These are phyloP conservation scores for Tenthredo scrophulariae DNA, from an alignment of 2,888 invertebrate genomes.

Conservation along the genomic window DNA sequence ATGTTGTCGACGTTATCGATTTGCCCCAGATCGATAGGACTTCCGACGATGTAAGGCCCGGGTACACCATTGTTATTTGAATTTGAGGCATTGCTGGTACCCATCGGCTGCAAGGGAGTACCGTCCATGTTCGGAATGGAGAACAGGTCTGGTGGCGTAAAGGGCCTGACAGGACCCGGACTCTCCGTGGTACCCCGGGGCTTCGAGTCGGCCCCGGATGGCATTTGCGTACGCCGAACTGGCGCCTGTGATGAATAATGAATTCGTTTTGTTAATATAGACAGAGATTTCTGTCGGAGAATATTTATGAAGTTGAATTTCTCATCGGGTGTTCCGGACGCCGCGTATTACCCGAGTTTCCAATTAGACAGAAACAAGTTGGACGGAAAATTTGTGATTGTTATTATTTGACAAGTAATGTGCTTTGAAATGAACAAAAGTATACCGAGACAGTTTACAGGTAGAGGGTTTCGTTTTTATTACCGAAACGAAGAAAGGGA, in stretches of 20 bases:
- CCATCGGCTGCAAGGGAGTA: slow-evolving; percentile 64
- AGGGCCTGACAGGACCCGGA: slow-evolving; percentile 67
- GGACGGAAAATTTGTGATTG: background rate
- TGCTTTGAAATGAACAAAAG: background rate
- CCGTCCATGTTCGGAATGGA: slow-evolving; percentile 77
- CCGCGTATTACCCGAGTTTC: background rate
- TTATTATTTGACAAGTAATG: background rate
- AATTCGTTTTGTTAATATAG: slow-evolving; percentile 19
- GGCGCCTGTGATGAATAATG: slow-evolving; percentile 69
- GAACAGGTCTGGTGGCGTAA: slow-evolving; percentile 74
- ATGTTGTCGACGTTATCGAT: slow-evolving; percentile 76
- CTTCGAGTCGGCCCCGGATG: slow-evolving; percentile 72
- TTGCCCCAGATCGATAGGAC: slow-evolving; percentile 74
- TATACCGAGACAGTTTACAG: background rate
- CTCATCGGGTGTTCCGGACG: background rate
- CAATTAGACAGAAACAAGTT: slow-evolving; percentile 10
- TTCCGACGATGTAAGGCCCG: slow-evolving; percentile 72
- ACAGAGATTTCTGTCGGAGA: background rate
- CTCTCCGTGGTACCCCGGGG: slow-evolving; percentile 64
- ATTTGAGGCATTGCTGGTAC: slow-evolving; percentile 63
- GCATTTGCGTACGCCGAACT: slow-evolving; percentile 74
- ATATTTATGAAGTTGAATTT: slow-evolving; percentile 38
- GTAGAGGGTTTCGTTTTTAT: background rate
- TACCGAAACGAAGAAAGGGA: background rate
- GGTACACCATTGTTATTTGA: slow-evolving; percentile 56